Evolutionary conservation across 2,888 invertebrate species (phyloP), one percentile per base, ranked within the genome.

Genomic region (Drosophila rellima): DNA sequence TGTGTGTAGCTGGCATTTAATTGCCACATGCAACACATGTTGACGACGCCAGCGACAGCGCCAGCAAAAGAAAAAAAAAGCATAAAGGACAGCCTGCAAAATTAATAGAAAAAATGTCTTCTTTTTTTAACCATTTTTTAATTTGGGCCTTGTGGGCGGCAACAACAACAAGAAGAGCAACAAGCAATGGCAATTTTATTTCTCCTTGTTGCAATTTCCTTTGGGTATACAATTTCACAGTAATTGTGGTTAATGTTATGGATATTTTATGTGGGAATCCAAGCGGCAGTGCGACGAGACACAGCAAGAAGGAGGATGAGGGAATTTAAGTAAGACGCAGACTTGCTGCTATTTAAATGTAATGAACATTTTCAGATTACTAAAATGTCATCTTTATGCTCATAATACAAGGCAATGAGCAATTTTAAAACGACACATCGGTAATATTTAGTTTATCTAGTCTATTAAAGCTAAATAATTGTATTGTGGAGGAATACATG

Each of bases 241-340:
- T 86, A 88, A 89, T 88, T 88, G 83, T 82, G 84, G 88, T 88
- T 89, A 85, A 86, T 89, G 86, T 82, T 82, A 78, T 82, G 81
- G 80, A 76, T 82, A 80, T 82, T 82, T 81, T 85, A 82, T 82
- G 83, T 85, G 82, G 80, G 83, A 82, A 82, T 51, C 56, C 55
- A 48, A 45, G 35, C 45, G 59, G 23, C 18, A 44, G 52, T 31
- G 37, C 50, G 37, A 20, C 20, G 54, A 15, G 11, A 11, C 3
- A 8, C n/a, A 18, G 13, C 15, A 17, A 8, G 8, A 4, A 4
- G 20, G 2, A 15, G 55, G 7, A n/a, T 8, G 15, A 20, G 20
- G 54, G 26, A 63, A 61, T 62, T 45, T 37, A 40, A 29, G 23
- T 48, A 35, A 35, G 18, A 40, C 54, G 45, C 20, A 33, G 42